Evolutionary conservation across 2,797 vertebrate species (phyloP), one percentile per base, ranked within the genome.

Genomic region (Hydrolagus colliei): DNA sequence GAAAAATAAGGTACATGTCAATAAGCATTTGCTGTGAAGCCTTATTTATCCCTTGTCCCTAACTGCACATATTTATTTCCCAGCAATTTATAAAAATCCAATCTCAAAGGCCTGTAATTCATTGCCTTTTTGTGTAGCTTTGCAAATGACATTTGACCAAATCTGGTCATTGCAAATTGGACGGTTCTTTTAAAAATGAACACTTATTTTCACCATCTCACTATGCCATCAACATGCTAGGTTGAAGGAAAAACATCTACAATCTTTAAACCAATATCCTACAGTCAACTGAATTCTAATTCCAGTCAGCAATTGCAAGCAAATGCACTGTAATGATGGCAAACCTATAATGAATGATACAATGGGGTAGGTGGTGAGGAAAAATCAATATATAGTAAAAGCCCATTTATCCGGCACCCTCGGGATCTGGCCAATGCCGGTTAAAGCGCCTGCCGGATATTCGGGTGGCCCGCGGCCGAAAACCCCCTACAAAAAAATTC

Each of bases 1-100:
- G 86, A 0, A 8, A 87, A 86, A 88, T 86, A 72, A 52, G 85
- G 52, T 84, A 84, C 67, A 41, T 84, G 14, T 2, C 71, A 35
- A 84, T 71, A 18, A 18, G 41, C 41, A 52, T 52, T 52, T 52
- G 41, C 41, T 52, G 41, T 52, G 41, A 52, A 52, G 41, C 41
- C 41, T 52, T 52, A 6, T 52, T 52, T 12, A 52, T 11, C 14
- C 32, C 41, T 22, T 68, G 32, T 63, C 8, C 20, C 41, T 84
- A 11, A 67, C 20, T 35, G 6, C 6, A 10, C 67, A 32, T 18
- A 7, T 5, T 14, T 84, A 18, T 68, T 52, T 52, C 41, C 41
- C 6, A 52, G 41, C 41, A 52, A 52, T 52, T 52, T 20, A 84
- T 16, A 71, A 41, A 68, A 63, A 20, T 41, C 62, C 18, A 71